Conservation (phyloP, 2,797 vertebrate species). For the Urosaurus nigricauda region DNA sequence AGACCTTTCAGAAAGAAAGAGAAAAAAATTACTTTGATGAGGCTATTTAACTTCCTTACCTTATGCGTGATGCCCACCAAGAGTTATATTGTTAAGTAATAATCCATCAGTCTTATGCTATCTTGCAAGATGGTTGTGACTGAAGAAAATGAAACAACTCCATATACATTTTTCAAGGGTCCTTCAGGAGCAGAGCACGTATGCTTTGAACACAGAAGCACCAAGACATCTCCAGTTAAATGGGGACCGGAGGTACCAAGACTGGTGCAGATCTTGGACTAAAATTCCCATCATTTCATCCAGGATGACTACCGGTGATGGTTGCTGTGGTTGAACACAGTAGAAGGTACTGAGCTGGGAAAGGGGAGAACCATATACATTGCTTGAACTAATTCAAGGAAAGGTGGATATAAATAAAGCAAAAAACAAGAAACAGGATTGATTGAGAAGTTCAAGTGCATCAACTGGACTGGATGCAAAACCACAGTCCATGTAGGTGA, state of each 20-base stretch:
- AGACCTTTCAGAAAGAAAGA: conserved; percentile 83
- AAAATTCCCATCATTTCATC: too few relatives aligned
- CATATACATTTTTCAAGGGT: background rate
- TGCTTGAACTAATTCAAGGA: background rate
- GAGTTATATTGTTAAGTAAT: background rate
- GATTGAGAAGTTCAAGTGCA: background rate
- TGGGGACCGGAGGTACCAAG: background rate
- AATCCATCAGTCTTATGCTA: background rate
- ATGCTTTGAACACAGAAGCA: background rate
- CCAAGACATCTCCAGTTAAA: background rate
- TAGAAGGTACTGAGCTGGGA: too few relatives aligned
- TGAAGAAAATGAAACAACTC: background rate
- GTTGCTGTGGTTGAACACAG: too few relatives aligned
- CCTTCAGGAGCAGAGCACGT: background rate
- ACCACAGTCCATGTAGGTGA: background rate
- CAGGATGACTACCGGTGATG: too few relatives aligned
- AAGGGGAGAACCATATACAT: too few relatives aligned
- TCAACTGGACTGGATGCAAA: background rate
- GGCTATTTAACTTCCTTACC: background rate
- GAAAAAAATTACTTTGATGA: conserved; percentile 12
- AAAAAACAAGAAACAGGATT: background rate
- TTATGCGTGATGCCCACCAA: background rate
- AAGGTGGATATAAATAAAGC: background rate
- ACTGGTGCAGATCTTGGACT: too few relatives aligned
- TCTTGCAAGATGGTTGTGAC: background rate